Evolutionary conservation across 1,140 invertebrate genomes (phyloP), one percentile per base, ranked within the genome.

Genomic region (Metaphire vulgaris): DNA sequence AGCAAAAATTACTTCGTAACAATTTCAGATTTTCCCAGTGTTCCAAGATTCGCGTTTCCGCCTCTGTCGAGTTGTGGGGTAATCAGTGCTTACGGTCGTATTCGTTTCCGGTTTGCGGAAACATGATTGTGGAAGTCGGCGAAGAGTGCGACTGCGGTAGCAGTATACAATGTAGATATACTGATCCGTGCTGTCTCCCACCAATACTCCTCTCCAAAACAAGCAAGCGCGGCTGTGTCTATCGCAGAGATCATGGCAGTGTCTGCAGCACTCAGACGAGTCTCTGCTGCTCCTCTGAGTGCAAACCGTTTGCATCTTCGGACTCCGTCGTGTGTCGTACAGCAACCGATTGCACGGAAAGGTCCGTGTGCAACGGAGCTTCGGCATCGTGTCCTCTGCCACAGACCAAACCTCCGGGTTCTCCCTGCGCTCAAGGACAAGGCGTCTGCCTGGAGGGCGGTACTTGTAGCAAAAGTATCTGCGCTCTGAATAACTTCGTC

Each of bases 111-210:
- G n/a, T 26, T 14, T 69, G 67, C 30, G 67, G 67, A 26, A 69
- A 69, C n/a, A 69, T 69, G 67, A 26, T 69, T 26, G 2, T 69
- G n/a, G 67, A 69, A 31, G 2, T 28, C 2, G 67, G 67, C 6
- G 67, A 69, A 26, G 67, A 69, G 67, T 69, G 67, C n/a, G 67
- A 69, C 67, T 69, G 67, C n/a, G 67, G 67, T 2, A 69, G 31
- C 26, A 14, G 6, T 6, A 14, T 26, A 26, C 30, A 69, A 14
- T 69, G 67, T 26, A 12, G 2, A 14, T 6, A 12, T 6, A 26
- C 30, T 12, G 67, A 69, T 31, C 67, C n/a, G 2, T 69, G 67
- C n/a, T 69, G 67, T 69, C 67, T 2, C 2, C 67, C 67, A 69
- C 67, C 67, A 12, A 12, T 21, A 21, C 6, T 56, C 6, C 6